Conservation (phyloP, 2,888 invertebrate genomes). For the Drosophila rellima region DNA sequence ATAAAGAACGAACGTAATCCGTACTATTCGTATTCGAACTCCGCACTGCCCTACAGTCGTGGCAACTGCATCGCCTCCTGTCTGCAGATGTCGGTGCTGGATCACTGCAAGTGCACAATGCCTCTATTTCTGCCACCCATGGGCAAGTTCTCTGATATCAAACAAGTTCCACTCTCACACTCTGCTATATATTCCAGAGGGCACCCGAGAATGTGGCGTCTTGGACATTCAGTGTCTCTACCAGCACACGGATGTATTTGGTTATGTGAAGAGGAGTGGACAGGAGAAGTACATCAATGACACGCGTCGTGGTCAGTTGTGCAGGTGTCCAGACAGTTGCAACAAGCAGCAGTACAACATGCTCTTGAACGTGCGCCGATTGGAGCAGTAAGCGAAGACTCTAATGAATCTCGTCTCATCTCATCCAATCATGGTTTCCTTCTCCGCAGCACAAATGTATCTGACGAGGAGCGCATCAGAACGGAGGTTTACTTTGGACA, state of each 20-base stretch:
- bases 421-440: neutral
- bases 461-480: constrained; percentile 49
- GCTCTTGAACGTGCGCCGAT: constrained; percentile 61
- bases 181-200: constrained; percentile 20
- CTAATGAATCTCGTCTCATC: neutral
- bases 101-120: constrained; percentile 79
- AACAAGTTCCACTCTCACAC: neutral
- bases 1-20: constrained; percentile 67
- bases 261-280: constrained; percentile 53
- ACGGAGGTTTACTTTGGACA: constrained; percentile 84
- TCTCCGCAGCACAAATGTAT: constrained; percentile 6
- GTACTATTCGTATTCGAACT: constrained; percentile 31
- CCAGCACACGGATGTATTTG: constrained; percentile 68
- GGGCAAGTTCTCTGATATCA: constrained; percentile 38
- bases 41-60: constrained; percentile 65
- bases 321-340: constrained; percentile 79
- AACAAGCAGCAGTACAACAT: constrained; percentile 61
- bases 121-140: constrained; percentile 68
- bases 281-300: constrained; percentile 72
- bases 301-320: constrained; percentile 69
- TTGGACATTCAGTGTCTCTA: constrained; percentile 78
- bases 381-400: constrained; percentile 45
- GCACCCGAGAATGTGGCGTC: constrained; percentile 65
- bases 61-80: constrained; percentile 80
- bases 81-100: constrained; percentile 67